Percentiles rank a stretch among this genome's conserved stretches.
Conservation (phyloP, 1,140 invertebrate species). For the Dolichoris vasculosae region DNA sequence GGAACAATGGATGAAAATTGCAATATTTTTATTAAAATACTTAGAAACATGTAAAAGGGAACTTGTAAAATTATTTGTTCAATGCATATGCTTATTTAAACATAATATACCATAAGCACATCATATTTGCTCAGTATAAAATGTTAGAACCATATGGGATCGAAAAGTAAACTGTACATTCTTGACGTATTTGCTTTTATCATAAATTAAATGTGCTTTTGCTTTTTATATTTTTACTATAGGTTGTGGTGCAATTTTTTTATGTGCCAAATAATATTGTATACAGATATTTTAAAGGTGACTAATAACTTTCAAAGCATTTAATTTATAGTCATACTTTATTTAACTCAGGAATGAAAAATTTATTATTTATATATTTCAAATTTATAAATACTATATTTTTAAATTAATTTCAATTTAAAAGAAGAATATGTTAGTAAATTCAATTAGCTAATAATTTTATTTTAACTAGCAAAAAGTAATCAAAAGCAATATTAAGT, state of each 20-base stretch:
- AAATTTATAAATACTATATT: neutral
- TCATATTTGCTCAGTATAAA: constrained; percentile 5
- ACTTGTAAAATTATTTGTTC: constrained; percentile 21
- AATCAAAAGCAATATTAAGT: neutral
- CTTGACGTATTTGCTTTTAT: constrained; percentile 18
- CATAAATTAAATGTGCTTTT: constrained; percentile 31
- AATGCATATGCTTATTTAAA: constrained; percentile 12
- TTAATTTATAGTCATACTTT: neutral
- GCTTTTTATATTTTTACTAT: constrained; percentile 28
- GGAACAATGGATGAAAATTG: constrained; percentile 51
- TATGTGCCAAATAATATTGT: neutral
- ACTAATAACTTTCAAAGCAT: neutral
- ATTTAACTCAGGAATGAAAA: neutral
- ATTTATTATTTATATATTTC: neutral
- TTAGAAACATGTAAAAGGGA: constrained; percentile 11
- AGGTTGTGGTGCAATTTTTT: constrained; percentile 37
- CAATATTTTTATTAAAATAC: constrained; percentile 40
- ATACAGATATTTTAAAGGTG: neutral
- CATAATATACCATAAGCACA: neutral
- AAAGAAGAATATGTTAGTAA: neutral
- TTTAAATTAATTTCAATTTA: neutral
- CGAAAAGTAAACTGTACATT: neutral
- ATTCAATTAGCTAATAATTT: neutral
- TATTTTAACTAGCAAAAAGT: neutral
- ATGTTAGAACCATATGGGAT: constrained; percentile 25